Evolutionary conservation across 1,140 invertebrate species (phyloP).

Genomic region (Hyposmocoma kahamanoa): DNA sequence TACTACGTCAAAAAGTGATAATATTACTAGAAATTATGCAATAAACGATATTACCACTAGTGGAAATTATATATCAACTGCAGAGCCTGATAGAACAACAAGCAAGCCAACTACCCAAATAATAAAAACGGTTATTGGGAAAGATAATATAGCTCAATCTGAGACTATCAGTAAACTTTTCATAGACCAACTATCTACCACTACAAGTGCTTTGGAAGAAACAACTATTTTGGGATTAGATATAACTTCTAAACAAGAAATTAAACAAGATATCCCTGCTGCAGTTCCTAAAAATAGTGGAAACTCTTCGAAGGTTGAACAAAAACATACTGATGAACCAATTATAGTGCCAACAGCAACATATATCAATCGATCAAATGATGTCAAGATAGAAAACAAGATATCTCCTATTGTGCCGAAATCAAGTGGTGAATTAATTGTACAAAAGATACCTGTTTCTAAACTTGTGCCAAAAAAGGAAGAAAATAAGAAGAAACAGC

Average conservation of each 20-base stretch:
- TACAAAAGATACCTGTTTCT: constrained; percentile 36
- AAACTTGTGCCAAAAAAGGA: constrained; percentile 38
- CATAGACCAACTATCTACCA: too few species aligned
- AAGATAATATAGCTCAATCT: too few species aligned
- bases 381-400: constrained; percentile 36
- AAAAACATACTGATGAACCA: constrained; percentile 24
- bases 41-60: too few species aligned
- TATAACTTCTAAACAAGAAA: too few species aligned
- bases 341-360: constrained; percentile 42
- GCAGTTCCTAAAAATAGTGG: neutral
- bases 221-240: too few species aligned
- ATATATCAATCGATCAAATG: constrained; percentile 23
- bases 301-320: neutral
- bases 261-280: neutral
- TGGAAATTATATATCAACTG: neutral
- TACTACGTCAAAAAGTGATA: too few species aligned
- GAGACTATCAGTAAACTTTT: too few species aligned
- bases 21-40: too few species aligned
- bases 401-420: constrained; percentile 33
- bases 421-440: constrained; percentile 34
- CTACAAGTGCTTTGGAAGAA: too few species aligned
- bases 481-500: constrained; percentile 53
- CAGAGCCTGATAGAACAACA: neutral
- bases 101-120: neutral
- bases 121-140: too few species aligned